phyloP scores from a whole-genome alignment of 1,140 invertebrate genomes.

The Myzus persicae region DNA sequence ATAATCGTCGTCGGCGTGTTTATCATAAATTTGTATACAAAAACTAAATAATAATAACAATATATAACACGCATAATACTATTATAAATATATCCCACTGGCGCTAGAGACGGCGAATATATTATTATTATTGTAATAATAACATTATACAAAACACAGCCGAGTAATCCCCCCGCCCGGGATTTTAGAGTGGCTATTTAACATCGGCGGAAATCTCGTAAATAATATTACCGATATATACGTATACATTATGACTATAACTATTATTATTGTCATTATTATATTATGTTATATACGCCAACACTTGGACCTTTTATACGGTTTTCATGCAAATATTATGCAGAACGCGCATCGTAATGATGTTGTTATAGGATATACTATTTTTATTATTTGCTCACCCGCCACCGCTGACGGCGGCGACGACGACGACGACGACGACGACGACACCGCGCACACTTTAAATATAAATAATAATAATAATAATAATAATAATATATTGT shows the following conservation, averaged over 20 bases:
- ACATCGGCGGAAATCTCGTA: constrained; percentile 53
- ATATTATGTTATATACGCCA: neutral
- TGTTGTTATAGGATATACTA: constrained; percentile 29
- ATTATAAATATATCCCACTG: constrained; percentile 17
- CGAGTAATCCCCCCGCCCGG: constrained; percentile 7
- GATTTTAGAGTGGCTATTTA: constrained; percentile 48
- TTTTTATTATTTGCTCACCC: constrained; percentile 45
- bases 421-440: neutral
- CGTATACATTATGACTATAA: neutral
- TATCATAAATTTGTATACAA: neutral
- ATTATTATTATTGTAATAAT: constrained; percentile 22
- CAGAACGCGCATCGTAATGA: constrained; percentile 20
- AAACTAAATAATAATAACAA: neutral
- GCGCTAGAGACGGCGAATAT: neutral
- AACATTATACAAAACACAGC: constrained; percentile 13
- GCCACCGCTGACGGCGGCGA: neutral
- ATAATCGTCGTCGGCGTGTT: neutral
- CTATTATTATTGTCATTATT: neutral
- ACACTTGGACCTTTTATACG: constrained; percentile 49
- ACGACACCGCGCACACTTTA: neutral
- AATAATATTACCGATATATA: constrained; percentile 43
- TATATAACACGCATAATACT: neutral
- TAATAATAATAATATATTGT: constrained; percentile 28
- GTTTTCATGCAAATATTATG: constrained; percentile 53
- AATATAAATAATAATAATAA: constrained; percentile 45